These are phyloP conservation scores for Leptobrachium leishanense DNA, from an alignment of 2,113 vertebrate genomes.

Conservation along the genomic window DNA sequence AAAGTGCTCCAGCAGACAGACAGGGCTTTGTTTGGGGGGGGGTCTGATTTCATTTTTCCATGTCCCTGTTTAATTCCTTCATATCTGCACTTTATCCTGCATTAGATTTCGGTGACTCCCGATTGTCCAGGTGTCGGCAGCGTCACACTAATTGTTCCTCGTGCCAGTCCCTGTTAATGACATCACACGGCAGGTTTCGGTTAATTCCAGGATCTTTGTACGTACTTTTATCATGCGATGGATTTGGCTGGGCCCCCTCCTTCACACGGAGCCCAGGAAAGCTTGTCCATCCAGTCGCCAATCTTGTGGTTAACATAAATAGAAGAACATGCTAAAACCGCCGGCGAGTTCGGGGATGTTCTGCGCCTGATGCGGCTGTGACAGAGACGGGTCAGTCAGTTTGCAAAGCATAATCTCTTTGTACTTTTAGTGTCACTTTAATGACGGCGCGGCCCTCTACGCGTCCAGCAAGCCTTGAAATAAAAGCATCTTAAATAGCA, in stretches of 20 bases:
- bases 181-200: too few species aligned
- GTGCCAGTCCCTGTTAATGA: too few species aligned
- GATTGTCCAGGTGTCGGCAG: too few species aligned
- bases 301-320: neutral
- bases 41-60: too few species aligned
- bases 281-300: neutral
- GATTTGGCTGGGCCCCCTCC: neutral
- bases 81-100: too few species aligned
- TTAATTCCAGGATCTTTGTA: too few species aligned
- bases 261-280: neutral
- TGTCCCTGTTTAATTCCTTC: too few species aligned
- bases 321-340: neutral
- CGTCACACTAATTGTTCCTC: too few species aligned
- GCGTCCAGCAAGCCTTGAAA: neutral
- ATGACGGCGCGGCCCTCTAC: conserved; percentile 55
- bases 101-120: too few species aligned
- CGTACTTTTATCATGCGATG: too few species aligned
- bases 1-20: too few species aligned
- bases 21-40: too few species aligned
- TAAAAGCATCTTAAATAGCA: conserved; percentile 62
- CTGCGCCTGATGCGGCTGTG: conserved; percentile 30
- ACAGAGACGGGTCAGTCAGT: conserved; percentile 55
- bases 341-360: neutral
- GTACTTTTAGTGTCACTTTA: conserved; percentile 65
- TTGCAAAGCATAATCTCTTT: conserved; percentile 51